Evolutionary conservation across 2,113 vertebrate genomes (phyloP).

Genomic region (Maccullochella peelii): DNA sequence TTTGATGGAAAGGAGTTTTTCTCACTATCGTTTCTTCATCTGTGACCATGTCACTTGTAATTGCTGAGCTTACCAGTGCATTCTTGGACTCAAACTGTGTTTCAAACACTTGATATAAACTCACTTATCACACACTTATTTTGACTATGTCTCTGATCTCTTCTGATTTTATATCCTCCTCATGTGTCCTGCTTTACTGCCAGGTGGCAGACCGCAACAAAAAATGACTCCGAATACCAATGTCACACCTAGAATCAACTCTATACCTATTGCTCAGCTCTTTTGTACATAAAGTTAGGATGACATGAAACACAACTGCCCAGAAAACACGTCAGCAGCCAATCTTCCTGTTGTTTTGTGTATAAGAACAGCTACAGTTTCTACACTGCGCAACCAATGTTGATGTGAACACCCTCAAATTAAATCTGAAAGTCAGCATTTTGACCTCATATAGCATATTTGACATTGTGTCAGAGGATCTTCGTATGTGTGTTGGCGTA

Average conservation of each 20-base stretch:
- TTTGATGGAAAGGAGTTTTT: background rate
- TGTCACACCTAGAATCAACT: background rate
- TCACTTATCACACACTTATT: background rate
- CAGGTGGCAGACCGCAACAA: background rate
- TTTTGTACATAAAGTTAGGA: background rate
- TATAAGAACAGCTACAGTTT: background rate
- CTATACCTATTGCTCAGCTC: background rate
- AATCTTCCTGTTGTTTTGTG: background rate
- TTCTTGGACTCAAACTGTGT: background rate
- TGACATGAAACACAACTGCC: background rate
- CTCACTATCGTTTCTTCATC: background rate
- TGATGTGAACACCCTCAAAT: conserved; percentile 25
- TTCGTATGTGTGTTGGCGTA: background rate
- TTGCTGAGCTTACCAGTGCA: background rate
- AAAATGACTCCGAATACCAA: conserved; percentile 14
- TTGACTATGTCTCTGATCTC: background rate
- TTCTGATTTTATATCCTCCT: background rate
- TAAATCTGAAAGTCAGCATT: conserved; percentile 29
- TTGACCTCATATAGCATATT: background rate
- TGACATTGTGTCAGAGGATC: conserved; percentile 18
- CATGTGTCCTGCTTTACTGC: background rate
- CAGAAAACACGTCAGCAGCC: background rate
- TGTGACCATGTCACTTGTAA: too few species aligned
- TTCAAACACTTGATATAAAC: background rate
- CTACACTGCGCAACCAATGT: background rate